Conservation (phyloP, 2,888 invertebrate genomes). For the Cheilosia variabilis region DNA sequence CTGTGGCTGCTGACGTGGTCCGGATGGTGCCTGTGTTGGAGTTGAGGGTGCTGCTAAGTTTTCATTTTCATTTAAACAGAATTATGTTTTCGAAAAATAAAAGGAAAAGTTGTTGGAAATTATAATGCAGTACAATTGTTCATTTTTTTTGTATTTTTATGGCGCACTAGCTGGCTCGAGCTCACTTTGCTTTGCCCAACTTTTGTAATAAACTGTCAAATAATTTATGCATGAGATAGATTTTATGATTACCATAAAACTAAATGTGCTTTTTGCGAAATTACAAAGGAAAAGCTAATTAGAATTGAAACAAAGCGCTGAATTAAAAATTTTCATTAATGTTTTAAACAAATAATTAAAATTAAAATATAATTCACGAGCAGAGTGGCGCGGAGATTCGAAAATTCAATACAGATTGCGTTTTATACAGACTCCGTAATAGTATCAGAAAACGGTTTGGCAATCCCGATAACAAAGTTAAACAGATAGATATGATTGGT, state of each 20-base stretch:
- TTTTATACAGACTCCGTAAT: background rate
- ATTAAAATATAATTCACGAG: background rate
- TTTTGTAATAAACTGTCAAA: conserved; percentile 62
- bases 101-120: conserved; percentile 42
- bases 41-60: conserved; percentile 51
- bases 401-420: background rate
- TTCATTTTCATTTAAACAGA: conserved; percentile 59
- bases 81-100: conserved; percentile 27
- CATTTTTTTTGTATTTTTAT: background rate
- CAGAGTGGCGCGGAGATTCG: background rate
- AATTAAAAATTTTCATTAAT: background rate
- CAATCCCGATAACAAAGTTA: too few species aligned
- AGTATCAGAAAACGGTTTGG: too few species aligned
- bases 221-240: conserved; percentile 70
- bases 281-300: conserved; percentile 46
- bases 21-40: background rate
- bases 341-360: conserved; percentile 24
- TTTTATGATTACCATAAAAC: conserved; percentile 57
- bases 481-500: too few species aligned
- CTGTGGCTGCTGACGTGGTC: conserved; percentile 7
- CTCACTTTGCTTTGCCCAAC: conserved; percentile 27
- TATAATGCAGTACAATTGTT: conserved; percentile 47
- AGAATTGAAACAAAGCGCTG: conserved; percentile 26
- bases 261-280: conserved; percentile 42
- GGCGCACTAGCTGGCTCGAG: conserved; percentile 1